A percentile compares a stretch with the other conserved stretches of the same genome.
Evolutionary conservation across 1,140 invertebrate species (phyloP).

Genomic region (Hypothenemus hampei): DNA sequence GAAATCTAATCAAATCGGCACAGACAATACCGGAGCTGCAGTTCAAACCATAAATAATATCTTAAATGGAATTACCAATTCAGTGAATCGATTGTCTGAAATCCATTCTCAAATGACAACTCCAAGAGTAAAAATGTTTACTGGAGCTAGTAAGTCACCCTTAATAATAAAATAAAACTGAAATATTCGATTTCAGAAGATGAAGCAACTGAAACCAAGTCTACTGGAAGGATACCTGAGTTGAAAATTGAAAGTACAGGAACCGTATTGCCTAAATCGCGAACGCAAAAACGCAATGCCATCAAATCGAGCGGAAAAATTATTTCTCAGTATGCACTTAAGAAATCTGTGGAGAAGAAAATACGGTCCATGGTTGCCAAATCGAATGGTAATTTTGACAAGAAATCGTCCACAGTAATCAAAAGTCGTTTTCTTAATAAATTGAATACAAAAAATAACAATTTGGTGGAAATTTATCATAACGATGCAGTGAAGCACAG

Average conservation of each 20-base stretch:
- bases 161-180: not conserved
- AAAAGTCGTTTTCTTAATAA: conserved; percentile 9
- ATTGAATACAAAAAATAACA: conserved; percentile 14
- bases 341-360: conserved; percentile 20
- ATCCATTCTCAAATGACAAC: conserved; percentile 28
- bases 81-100: conserved; percentile 39
- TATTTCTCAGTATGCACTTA: conserved; percentile 8
- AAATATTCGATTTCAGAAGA: not conserved
- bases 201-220: not conserved
- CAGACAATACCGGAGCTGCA: conserved; percentile 39
- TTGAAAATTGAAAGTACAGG: conserved; percentile 8
- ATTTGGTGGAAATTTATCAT: conserved; percentile 51
- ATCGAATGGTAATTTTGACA: conserved; percentile 1
- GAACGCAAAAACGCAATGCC: conserved; percentile 19
- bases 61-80: conserved; percentile 41
- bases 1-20: conserved; percentile 37
- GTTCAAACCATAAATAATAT: conserved; percentile 44
- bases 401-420: conserved; percentile 9
- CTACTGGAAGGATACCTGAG: conserved; percentile 1
- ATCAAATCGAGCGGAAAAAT: conserved; percentile 7
- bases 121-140: conserved; percentile 10
- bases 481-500: conserved; percentile 44
- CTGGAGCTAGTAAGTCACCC: conserved; percentile 14
- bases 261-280: not conserved
- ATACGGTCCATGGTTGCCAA: not conserved